A percentile compares a stretch with the other conserved stretches of the same genome.
Evolutionary conservation across 2,797 vertebrate genomes (phyloP).

Genomic region (Myotis pilosus): DNA sequence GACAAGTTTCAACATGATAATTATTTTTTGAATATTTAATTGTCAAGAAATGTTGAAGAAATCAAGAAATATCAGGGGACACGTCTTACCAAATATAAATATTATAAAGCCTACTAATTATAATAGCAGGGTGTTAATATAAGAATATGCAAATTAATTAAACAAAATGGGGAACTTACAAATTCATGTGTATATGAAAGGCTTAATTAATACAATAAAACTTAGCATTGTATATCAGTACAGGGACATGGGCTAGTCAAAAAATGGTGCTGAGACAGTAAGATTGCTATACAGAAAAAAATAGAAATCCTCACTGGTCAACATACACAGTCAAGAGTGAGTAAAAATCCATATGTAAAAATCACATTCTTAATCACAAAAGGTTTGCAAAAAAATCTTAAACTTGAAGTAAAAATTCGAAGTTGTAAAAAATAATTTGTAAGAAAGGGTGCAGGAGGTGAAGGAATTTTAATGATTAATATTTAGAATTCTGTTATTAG

Average conservation of each 20-base stretch:
- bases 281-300: background rate
- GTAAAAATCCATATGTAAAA: background rate
- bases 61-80: background rate
- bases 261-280: background rate
- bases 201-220: background rate
- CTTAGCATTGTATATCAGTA: background rate
- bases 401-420: background rate
- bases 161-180: background rate
- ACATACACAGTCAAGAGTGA: background rate
- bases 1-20: constrained; percentile 44
- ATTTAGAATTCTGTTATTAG: background rate
- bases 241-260: background rate
- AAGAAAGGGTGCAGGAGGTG: background rate
- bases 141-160: background rate
- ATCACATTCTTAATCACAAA: background rate
- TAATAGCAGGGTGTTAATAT: background rate
- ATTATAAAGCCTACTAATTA: background rate
- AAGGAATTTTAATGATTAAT: background rate
- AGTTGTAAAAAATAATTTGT: background rate
- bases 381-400: background rate
- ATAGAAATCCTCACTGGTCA: background rate
- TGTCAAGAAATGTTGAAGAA: constrained; percentile 29
- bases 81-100: background rate
- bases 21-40: constrained; percentile 62
- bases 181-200: background rate